Conservation (phyloP, 2,888 invertebrate genomes). For the Cheilosia scutellata region DNA sequence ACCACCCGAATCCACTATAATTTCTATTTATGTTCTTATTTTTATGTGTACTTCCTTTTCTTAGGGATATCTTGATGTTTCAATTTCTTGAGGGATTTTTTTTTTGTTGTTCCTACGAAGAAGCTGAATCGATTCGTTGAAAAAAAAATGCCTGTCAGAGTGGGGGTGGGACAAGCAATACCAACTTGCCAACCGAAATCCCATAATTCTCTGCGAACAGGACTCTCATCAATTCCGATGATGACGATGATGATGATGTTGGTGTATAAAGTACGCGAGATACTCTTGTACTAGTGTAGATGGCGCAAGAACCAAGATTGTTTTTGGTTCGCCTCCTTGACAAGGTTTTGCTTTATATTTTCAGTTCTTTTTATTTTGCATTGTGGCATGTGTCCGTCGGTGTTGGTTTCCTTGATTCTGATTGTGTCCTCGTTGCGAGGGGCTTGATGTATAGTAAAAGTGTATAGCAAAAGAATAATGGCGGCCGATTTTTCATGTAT, state of each 20-base stretch:
- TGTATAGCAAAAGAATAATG: constrained; percentile 60
- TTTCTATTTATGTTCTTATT: constrained; percentile 40
- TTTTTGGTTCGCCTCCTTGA: constrained; percentile 43
- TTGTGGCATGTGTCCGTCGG: constrained; percentile 49
- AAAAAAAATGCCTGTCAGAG: neutral
- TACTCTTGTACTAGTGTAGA: neutral
- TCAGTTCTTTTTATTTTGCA: constrained; percentile 5
- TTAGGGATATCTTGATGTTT: constrained; percentile 70
- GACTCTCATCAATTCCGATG: constrained; percentile 62
- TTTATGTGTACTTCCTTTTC: constrained; percentile 59
- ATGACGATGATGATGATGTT: constrained; percentile 40
- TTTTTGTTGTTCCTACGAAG: constrained; percentile 31
- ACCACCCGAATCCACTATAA: constrained; percentile 13
- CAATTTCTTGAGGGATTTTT: constrained; percentile 60
- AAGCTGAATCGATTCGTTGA: constrained; percentile 63
- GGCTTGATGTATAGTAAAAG: neutral
- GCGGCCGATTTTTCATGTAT: constrained; percentile 72
- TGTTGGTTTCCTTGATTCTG: constrained; percentile 40
- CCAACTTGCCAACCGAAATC: constrained; percentile 70
- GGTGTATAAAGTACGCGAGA: neutral
- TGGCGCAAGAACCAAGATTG: constrained; percentile 45
- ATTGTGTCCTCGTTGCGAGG: constrained; percentile 9
- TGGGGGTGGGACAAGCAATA: constrained; percentile 37
- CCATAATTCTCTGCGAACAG: constrained; percentile 71
- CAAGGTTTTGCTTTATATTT: constrained; percentile 38